phyloP scores from a whole-genome alignment of 2,888 invertebrate genomes.

The Formica aserva region DNA sequence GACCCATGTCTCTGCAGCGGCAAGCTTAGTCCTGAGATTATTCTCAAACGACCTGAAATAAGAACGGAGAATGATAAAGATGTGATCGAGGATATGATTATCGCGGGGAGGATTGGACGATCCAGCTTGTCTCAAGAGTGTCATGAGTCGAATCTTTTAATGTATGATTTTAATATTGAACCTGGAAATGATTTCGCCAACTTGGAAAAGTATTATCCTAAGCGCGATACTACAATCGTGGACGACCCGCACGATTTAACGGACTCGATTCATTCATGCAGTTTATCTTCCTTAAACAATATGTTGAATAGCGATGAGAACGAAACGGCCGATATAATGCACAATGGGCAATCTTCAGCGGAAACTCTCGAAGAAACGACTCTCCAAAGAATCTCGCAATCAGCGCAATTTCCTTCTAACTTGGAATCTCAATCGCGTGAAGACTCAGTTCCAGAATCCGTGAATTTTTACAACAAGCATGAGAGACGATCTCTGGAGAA shows the following conservation, averaged over 20 bases:
- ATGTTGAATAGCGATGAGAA: background rate
- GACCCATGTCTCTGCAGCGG: slow-evolving; percentile 67
- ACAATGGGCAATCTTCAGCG: background rate
- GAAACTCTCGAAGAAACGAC: no score
- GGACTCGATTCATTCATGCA: background rate
- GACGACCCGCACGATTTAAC: background rate
- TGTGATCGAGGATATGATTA: background rate
- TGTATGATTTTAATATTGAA: background rate
- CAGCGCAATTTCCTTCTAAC: background rate
- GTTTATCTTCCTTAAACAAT: background rate
- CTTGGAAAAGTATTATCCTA: background rate
- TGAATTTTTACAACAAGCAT: background rate
- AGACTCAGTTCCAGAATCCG: background rate
- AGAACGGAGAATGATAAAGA: slow-evolving; percentile 6
- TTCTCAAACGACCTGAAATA: background rate
- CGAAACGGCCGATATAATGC: background rate
- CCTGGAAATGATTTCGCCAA: background rate
- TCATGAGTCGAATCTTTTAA: background rate
- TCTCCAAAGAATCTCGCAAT: background rate
- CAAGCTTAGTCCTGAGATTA: slow-evolving; percentile 76
- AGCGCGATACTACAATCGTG: background rate
- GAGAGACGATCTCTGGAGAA: background rate
- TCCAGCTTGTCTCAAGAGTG: background rate
- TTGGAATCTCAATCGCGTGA: background rate
- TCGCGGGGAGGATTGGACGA: background rate